A percentile compares a stretch with the other conserved stretches of the same genome.
phyloP scores from a whole-genome alignment of 2,113 vertebrate genomes.

The Phrynosoma platyrhinos region DNA sequence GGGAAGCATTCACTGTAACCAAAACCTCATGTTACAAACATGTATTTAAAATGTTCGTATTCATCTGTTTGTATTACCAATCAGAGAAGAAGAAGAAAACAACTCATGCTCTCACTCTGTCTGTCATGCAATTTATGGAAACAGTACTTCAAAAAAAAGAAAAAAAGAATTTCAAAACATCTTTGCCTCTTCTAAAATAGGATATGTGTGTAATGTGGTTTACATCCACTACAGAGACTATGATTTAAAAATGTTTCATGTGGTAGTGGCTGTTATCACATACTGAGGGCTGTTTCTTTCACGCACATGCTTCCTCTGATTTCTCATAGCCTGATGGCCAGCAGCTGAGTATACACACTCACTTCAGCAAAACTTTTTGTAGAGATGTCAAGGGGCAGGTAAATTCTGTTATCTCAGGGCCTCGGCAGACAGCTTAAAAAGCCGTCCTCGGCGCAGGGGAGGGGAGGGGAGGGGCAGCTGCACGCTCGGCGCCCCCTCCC shows the following conservation, averaged over 20 bases:
- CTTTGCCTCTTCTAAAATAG: background rate
- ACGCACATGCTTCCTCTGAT: background rate
- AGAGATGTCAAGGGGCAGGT: background rate
- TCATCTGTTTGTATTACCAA: background rate
- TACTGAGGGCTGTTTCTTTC: background rate
- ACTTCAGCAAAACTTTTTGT: background rate
- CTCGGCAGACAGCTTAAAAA: no score
- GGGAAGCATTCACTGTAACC: background rate
- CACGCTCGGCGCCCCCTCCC: no score
- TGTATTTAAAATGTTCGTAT: background rate
- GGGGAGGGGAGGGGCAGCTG: no score
- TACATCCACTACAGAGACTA: constrained; percentile 41
- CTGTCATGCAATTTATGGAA: constrained; percentile 52
- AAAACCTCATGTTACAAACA: constrained; percentile 43
- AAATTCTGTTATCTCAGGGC: background rate
- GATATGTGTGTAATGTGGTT: background rate
- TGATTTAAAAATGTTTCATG: background rate
- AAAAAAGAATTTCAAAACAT: constrained; percentile 42
- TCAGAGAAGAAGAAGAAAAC: constrained; percentile 6
- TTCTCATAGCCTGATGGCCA: background rate
- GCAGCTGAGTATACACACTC: no score
- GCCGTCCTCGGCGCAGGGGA: no score
- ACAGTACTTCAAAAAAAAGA: constrained; percentile 24
- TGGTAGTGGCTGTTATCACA: background rate
- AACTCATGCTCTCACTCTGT: background rate